Evolutionary conservation across 2,797 vertebrate genomes (phyloP).

Genomic region (Malurus leucopterus): DNA sequence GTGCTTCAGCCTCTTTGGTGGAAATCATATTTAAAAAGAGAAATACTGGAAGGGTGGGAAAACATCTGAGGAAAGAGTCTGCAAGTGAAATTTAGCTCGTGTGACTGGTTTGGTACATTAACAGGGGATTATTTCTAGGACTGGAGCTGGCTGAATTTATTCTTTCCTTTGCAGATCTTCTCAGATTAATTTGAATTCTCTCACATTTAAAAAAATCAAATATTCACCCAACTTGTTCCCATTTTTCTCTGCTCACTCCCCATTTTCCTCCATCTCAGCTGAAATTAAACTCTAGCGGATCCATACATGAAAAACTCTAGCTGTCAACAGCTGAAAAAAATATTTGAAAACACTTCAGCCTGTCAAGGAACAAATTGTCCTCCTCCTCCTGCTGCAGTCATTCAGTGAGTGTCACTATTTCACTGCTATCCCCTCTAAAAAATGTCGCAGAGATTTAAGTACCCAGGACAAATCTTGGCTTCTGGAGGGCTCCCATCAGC

Average conservation of each 20-base stretch:
- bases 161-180: background rate
- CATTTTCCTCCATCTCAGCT: background rate
- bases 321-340: background rate
- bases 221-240: background rate
- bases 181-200: conserved; percentile 7
- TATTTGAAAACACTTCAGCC: background rate
- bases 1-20: conserved; percentile 11
- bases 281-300: background rate
- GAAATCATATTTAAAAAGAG: conserved; percentile 43
- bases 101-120: background rate
- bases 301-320: background rate
- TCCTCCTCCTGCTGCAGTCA: background rate
- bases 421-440: background rate
- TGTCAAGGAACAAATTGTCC: background rate
- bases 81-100: conserved; percentile 16
- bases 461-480: background rate
- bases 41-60: conserved; percentile 3
- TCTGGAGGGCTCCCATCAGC: background rate
- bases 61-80: background rate
- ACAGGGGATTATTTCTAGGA: background rate
- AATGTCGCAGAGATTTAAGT: background rate
- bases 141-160: background rate
- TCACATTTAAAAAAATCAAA: background rate
- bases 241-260: background rate
- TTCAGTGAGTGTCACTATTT: background rate